These are phyloP conservation scores for Myxocyprinus asiaticus DNA, from an alignment of 2,113 vertebrate species.

Conservation along the genomic window DNA sequence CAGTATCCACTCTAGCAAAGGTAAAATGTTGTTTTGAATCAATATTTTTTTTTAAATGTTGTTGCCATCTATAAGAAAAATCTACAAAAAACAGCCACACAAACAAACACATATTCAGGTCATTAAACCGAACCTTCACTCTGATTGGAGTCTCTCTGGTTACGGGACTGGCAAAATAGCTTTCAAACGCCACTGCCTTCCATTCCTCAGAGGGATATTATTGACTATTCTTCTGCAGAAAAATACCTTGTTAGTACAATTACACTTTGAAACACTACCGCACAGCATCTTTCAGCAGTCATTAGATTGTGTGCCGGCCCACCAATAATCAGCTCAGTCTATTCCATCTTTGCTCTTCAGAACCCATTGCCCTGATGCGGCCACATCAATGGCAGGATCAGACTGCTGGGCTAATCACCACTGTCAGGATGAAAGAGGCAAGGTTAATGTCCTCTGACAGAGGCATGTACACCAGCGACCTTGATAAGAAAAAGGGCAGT, in stretches of 20 bases:
- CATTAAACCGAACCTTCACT: no score
- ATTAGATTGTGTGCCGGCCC: constrained; percentile 71
- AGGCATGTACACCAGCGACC: constrained; percentile 79
- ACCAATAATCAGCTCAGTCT: constrained; percentile 76
- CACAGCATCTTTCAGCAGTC: constrained; percentile 83
- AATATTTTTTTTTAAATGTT: no score
- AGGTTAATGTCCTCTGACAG: constrained; percentile 84
- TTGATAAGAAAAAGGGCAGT: constrained; percentile 78
- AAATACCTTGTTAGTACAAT: constrained; percentile 58
- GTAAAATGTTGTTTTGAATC: no score
- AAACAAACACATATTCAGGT: no score
- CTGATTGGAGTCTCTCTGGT: background rate
- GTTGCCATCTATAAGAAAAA: no score
- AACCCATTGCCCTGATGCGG: constrained; percentile 53
- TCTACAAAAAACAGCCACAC: no score
- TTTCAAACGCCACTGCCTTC: background rate
- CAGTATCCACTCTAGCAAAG: no score
- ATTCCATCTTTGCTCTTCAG: constrained; percentile 70
- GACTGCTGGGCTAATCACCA: constrained; percentile 82
- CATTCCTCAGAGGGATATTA: background rate
- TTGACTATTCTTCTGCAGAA: background rate
- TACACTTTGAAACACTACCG: constrained; percentile 76
- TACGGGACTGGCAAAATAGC: background rate
- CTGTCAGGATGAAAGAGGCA: constrained; percentile 81
- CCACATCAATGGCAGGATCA: constrained; percentile 80